Conservation (phyloP, 2,888 invertebrate species). For the Noctua janthe region DNA sequence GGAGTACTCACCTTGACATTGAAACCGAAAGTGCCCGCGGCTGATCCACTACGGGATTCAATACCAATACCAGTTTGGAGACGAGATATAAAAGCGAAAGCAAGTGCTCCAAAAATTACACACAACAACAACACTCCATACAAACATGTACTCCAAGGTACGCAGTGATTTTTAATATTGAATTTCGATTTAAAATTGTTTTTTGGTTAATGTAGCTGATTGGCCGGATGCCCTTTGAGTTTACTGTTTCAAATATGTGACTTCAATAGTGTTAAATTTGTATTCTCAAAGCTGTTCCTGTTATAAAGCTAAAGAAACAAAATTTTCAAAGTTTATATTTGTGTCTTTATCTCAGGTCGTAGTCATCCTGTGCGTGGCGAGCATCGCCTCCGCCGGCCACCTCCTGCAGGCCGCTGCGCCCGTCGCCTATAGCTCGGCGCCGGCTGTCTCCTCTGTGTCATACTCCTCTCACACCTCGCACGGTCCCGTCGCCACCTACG, state of each 20-base stretch:
- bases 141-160: conserved; percentile 89
- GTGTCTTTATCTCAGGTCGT: conserved; percentile 82
- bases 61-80: conserved; percentile 81
- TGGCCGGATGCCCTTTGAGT: background rate
- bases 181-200: conserved; percentile 16
- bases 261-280: conserved; percentile 23
- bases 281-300: background rate
- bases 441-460: conserved; percentile 74
- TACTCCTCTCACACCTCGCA: conserved; percentile 67
- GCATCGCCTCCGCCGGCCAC: conserved; percentile 91
- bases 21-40: conserved; percentile 80
- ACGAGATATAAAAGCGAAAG: conserved; percentile 86
- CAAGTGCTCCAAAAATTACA: conserved; percentile 83
- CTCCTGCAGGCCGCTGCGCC: conserved; percentile 82
- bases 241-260: conserved; percentile 2
- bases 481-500: conserved; percentile 68
- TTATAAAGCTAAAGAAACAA: background rate
- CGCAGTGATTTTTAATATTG: conserved; percentile 61
- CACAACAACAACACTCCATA: conserved; percentile 80
- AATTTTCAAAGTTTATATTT: background rate
- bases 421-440: conserved; percentile 81
- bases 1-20: conserved; percentile 84
- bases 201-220: background rate
- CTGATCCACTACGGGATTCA: conserved; percentile 71
- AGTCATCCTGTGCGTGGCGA: conserved; percentile 90